Evolutionary conservation across 2,113 vertebrate genomes (phyloP).

Genomic region (Pachypanchax playfairii): DNA sequence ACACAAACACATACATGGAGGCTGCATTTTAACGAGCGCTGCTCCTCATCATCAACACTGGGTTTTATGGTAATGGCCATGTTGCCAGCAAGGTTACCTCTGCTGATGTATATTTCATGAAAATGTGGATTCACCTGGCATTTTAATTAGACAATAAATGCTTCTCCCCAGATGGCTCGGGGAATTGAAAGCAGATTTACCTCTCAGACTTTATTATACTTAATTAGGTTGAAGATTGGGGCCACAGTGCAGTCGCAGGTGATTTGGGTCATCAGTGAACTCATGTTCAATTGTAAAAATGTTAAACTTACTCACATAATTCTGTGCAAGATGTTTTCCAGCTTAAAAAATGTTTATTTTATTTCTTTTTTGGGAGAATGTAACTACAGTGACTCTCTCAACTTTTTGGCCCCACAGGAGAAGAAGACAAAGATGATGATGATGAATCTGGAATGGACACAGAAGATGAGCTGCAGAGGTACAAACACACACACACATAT

Average conservation of each 20-base stretch:
- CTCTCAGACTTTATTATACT: conserved; percentile 3
- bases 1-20: conserved; percentile 1
- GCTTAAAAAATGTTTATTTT: no score
- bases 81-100: background rate
- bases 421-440: conserved; percentile 1
- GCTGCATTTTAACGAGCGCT: conserved; percentile 33
- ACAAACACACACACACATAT: no score
- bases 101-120: conserved; percentile 1
- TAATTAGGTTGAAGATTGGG: conserved; percentile 12
- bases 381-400: background rate
- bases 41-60: background rate
- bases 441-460: conserved; percentile 86
- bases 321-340: background rate
- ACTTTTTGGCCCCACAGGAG: conserved; percentile 46
- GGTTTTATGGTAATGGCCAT: background rate
- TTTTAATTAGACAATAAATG: conserved; percentile 4
- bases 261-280: background rate
- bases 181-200: background rate
- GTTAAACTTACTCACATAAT: background rate
- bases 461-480: conserved; percentile 90
- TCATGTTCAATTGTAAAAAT: background rate
- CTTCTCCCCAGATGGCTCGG: background rate
- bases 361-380: background rate
- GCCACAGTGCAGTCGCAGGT: background rate
- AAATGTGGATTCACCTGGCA: background rate